A percentile compares a stretch with the other conserved stretches of the same genome.
These are phyloP conservation scores for Calliopum simillimum DNA, from an alignment of 2,888 invertebrate species.

Conservation along the genomic window DNA sequence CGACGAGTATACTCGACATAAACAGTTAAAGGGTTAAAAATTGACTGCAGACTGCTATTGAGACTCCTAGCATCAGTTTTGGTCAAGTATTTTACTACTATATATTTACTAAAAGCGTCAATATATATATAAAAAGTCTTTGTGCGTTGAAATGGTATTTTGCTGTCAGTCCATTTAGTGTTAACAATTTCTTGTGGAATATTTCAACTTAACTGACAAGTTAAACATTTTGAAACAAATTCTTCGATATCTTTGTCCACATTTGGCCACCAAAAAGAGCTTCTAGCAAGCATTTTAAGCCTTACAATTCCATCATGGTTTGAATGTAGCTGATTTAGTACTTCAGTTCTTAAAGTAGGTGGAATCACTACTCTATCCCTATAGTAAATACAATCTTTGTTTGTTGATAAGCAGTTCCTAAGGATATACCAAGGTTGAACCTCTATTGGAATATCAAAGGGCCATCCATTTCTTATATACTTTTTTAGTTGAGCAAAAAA, in stretches of 20 bases:
- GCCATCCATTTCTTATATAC: too few species aligned
- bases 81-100: too few species aligned
- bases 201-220: conserved; percentile 29
- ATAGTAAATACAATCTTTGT: conserved; percentile 36
- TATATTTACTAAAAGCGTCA: too few species aligned
- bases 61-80: too few species aligned
- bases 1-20: too few species aligned
- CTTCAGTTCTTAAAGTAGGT: conserved; percentile 12
- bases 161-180: too few species aligned
- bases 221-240: conserved; percentile 14
- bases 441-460: too few species aligned
- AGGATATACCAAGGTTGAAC: conserved; percentile 18
- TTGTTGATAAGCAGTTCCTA: conserved; percentile 1
- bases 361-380: conserved; percentile 36
- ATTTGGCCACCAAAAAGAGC: conserved; percentile 35
- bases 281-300: conserved; percentile 35
- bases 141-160: too few species aligned
- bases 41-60: too few species aligned
- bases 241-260: conserved; percentile 37
- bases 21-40: too few species aligned
- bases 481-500: too few species aligned
- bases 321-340: conserved; percentile 32
- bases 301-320: conserved; percentile 35
- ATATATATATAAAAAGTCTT: too few species aligned
- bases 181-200: conserved; percentile 20